Base-by-base conservation (phyloP, 2,888 invertebrate genomes). In the Parapristionchus giblindavisi region DNA sequence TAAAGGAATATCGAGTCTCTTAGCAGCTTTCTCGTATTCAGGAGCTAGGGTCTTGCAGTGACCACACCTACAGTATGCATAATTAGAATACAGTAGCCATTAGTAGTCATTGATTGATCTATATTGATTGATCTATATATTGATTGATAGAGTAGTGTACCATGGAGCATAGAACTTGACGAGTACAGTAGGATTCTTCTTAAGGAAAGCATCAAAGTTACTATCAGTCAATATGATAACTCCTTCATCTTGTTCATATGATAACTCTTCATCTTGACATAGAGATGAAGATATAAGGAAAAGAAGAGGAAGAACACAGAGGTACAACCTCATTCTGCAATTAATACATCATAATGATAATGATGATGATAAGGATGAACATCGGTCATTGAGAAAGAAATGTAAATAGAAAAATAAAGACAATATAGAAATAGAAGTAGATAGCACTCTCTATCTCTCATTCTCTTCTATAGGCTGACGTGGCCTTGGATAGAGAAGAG, bases 111-210 rank as follows among this genome's bases (percentile, higher is more conserved):
- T 65, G 29, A 27, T 66, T 66, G 29, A 17, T n/a, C 36, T 21
- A 29, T 27, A 51, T 52, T 48, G 11, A 68, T 27, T 21, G 48
- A 52, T 5, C 77, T 5, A 66, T 51, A 6, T 4, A 70, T 43
- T n/a, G 27, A 36, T 38, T 54, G 52, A 70, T 43, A 34, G 27
- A 56, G 2, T 54, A 54, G 52, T 66, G 63, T 83, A 91, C 91
- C 91, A 91, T 36, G 91, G 91, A n/a, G 91, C 91, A 87, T 91
- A 91, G 83, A 91, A 91, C 83, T 91, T 91, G 24, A 91, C 90
- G 43, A 91, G 87, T 21, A 90, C 85, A 21, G 88, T 88, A 51
- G 90, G 89, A 58, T 90, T 83, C 70, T 84, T 75, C 66, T 83
- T 79, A 52, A 88, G 72, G 77, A 87, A 88, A 14, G 76, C 81